A percentile compares a stretch with the other conserved stretches of the same genome.
phyloP scores from a whole-genome alignment of 2,888 invertebrate genomes.

The Bugula neritina region DNA sequence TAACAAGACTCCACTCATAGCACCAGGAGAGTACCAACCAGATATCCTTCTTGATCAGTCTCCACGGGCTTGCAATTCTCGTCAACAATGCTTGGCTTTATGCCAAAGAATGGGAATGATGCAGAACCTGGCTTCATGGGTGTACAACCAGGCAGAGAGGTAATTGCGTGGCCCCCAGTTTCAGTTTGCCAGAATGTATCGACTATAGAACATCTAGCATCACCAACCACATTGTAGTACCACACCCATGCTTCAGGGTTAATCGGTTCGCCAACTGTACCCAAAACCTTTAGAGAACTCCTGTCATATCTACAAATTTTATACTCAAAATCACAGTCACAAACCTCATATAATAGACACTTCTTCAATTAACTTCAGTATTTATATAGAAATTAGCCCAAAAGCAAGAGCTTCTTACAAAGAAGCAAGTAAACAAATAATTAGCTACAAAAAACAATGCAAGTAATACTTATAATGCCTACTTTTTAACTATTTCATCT shows the following conservation, averaged over 20 bases:
- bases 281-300: slow-evolving; percentile 68
- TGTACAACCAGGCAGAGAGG: slow-evolving; percentile 89
- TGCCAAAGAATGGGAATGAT: slow-evolving; percentile 94
- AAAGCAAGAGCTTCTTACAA: too few relatives aligned
- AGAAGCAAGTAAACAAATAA: too few relatives aligned
- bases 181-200: slow-evolving; percentile 99
- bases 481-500: slow-evolving; percentile 73
- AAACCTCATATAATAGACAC: too few relatives aligned
- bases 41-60: slow-evolving; percentile 86
- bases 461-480: too few relatives aligned
- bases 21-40: slow-evolving; percentile 57
- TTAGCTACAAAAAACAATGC: too few relatives aligned
- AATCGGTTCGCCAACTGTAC: slow-evolving; percentile 97
- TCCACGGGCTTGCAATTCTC: slow-evolving; percentile 72
- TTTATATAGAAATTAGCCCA: too few relatives aligned
- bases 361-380: too few relatives aligned
- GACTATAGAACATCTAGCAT: slow-evolving; percentile 67
- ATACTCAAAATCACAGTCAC: too few relatives aligned
- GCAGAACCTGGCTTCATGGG: slow-evolving; percentile 97
- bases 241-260: slow-evolving; percentile 97
- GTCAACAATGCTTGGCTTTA: slow-evolving; percentile 77
- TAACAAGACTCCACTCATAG: too few relatives aligned
- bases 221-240: slow-evolving; percentile 66
- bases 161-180: slow-evolving; percentile 94
- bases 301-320: slow-evolving; percentile 60